Percentiles rank a stretch among this genome's conserved stretches.
These are phyloP conservation scores for Melanotaenia nigrans DNA, from an alignment of 2,797 vertebrate genomes.

Conservation along the genomic window DNA sequence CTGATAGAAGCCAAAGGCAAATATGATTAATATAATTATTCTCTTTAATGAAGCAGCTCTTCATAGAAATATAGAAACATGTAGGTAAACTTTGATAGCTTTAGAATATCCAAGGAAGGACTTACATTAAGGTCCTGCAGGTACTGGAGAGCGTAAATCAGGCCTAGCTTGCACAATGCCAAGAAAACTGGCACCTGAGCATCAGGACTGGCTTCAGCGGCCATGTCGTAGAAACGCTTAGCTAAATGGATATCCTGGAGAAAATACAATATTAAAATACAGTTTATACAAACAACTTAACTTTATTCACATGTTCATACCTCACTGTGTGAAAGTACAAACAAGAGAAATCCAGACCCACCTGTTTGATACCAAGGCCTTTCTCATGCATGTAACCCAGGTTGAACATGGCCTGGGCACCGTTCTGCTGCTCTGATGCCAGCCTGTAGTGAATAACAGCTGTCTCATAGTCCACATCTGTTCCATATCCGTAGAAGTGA, in stretches of 20 bases:
- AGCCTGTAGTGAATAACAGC: conserved; percentile 97
- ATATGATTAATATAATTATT: not conserved
- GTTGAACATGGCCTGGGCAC: conserved; percentile 98
- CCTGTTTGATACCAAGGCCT: conserved; percentile 97
- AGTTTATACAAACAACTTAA: not conserved
- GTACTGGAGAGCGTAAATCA: conserved; percentile 92
- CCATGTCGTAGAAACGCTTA: conserved; percentile 99
- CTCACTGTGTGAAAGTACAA: not conserved
- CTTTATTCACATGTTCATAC: not conserved
- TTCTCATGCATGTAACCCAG: conserved; percentile 99
- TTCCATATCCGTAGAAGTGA: conserved; percentile 97
- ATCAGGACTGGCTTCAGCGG: conserved; percentile 96
- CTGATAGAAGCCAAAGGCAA: conserved; percentile 66
- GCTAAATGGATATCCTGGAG: conserved; percentile 95
- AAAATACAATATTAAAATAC: not conserved
- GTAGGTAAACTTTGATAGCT: not conserved
- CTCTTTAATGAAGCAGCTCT: conserved; percentile 2
- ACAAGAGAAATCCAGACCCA: conserved; percentile 46
- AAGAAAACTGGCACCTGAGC: conserved; percentile 98
- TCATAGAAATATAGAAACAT: not conserved
- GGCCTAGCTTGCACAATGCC: conserved; percentile 93
- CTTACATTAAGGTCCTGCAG: conserved; percentile 94
- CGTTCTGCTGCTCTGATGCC: conserved; percentile 97
- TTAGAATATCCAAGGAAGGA: conserved; percentile 26
- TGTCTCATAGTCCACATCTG: conserved; percentile 96